These are phyloP conservation scores for Spisula subtruncata DNA, from an alignment of 2,888 invertebrate species.

Conservation along the genomic window DNA sequence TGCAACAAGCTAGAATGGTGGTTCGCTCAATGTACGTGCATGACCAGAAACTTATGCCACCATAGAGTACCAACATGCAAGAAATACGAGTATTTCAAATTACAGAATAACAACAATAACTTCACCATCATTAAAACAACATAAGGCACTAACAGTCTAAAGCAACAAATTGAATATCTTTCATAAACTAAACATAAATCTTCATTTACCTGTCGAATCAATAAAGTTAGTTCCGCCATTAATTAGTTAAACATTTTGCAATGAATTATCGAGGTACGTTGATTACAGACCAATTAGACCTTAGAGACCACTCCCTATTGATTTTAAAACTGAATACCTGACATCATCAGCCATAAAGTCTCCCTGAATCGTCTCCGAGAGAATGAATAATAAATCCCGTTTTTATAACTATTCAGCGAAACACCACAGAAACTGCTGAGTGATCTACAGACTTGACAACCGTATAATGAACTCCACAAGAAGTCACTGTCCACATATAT, in stretches of 20 bases:
- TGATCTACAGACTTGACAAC: not conserved
- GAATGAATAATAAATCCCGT: not conserved
- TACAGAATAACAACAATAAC: not conserved
- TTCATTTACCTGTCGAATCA: not conserved
- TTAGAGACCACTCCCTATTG: not conserved
- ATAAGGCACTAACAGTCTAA: not conserved
- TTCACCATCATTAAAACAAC: not conserved
- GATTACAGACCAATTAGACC: not conserved
- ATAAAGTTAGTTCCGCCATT: not conserved
- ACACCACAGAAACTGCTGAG: not conserved
- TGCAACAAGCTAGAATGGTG: too few species aligned
- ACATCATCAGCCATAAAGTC: not conserved
- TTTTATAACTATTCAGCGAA: not conserved
- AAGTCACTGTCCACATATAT: not conserved
- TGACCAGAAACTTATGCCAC: too few species aligned
- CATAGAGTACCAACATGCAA: too few species aligned
- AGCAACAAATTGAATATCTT: not conserved
- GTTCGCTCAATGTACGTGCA: too few species aligned
- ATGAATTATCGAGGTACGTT: not conserved
- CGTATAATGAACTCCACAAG: not conserved
- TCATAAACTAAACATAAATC: not conserved
- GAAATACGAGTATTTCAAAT: too few species aligned
- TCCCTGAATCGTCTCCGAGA: too few species aligned
- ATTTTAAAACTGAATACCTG: constrained; percentile 8
- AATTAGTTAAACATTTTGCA: not conserved